Base-by-base conservation (phyloP, 1,140 invertebrate species). In the Heterodera schachtii region DNA sequence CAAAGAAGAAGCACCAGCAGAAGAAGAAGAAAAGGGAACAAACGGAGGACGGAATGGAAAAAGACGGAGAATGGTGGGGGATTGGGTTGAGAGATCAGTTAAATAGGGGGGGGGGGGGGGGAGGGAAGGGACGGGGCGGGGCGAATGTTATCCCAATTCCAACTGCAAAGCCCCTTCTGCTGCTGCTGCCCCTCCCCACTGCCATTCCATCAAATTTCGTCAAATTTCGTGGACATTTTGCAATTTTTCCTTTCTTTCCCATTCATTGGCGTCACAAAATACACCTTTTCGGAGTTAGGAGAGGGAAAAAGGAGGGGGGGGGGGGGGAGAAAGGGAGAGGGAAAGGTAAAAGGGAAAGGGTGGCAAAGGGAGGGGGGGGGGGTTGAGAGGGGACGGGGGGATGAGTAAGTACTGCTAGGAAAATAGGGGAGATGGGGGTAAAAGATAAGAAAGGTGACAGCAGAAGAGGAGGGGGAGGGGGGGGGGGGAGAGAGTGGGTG, bases 201-300 rank as follows among this genome's bases (percentile, higher is more conserved):
- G 43, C 13, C 21, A 16, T 67, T 46, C 21, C 64, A 31, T 47
- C 41, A 47, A 57, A 71, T 67, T 66, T 41, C 21, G n/a, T 31
- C 76, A 78, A 78, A 78, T 78, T 78, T 78, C 76, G 19, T 78
- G 52, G 76, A 78, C 76, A 78, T 78, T 78, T 78, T 67, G 70
- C 9, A 78, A 43, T 64, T 78, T 78, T 78, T 78, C 76, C 46
- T 31, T 44, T 49, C 57, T 64, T 19, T 49, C 31, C 49, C 66
- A 67, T 41, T 44, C 57, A 64, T 75, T 19, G 13, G 44, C 74
- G 44, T 44, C 43, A 75, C 47, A 52, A 75, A 75, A 75, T n/a
- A 44, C 31, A 74, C 57, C 57, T 74, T 52, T 52, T 46, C 21
- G 21, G 49, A 52, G 49, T 52, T 52, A n/a, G 67, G 1, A 19